Evolutionary conservation across 2,113 vertebrate genomes (phyloP), one percentile per base, ranked within the genome.

Genomic region (Pseudopodoces humilis): DNA sequence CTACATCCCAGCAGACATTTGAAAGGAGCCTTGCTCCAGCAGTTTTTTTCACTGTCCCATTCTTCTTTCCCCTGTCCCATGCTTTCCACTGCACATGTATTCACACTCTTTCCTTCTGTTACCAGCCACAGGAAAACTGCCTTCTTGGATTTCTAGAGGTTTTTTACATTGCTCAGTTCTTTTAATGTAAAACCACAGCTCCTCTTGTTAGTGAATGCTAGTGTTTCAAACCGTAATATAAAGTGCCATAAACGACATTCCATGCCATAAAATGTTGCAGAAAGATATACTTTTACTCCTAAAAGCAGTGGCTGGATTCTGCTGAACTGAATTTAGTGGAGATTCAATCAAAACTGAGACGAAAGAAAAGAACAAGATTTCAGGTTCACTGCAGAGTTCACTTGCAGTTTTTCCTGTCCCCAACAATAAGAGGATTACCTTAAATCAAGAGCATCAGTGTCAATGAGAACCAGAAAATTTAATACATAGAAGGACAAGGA

Each of bases 371-470:
- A 92, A 85, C 62, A 94, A 89, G 13, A 58, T 91, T 87, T 95
- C 91, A 92, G 44, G 95, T 96, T 97, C 93, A 92, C 60, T 79
- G 62, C 53, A 88, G 81, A 97, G 97, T 98, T 96, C 95, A 94
- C 94, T 94, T 92, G 79, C 50, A 72, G 75, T 92, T 95, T 97
- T 95, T 95, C 62, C 88, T 87, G 72, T 90, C 72, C 70, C 47
- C 15, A 37, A 88, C 63, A 94, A 77, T 85, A 84, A 96, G 86
- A 94, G 89, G 92, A 92, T 97, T 76, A 97, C 92, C 94, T 97
- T 97, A 98, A 98, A 97, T 97, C 97, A 98, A 96, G 96, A 97
- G 91, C 95, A 97, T 97, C 96, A 92, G 70, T 97, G 96, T 96
- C 97, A 97, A 96, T 96, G 96, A 97, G 95, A 89, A 95, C 93